phyloP scores from a whole-genome alignment of 2,888 invertebrate species.

The Platynereis dumerilii region DNA sequence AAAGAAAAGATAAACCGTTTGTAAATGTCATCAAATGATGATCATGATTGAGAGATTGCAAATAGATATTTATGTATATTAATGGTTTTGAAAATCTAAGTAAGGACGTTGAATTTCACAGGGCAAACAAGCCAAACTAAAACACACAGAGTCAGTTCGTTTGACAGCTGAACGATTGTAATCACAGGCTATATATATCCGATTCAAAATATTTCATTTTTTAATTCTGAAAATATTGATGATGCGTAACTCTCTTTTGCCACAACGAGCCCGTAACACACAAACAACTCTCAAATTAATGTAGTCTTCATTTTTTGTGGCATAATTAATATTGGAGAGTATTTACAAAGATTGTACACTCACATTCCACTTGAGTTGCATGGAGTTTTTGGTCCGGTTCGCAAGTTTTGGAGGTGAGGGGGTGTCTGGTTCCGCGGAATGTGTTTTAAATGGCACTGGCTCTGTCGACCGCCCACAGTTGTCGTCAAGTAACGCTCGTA shows the following conservation, averaged over 20 bases:
- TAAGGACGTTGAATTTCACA: too few relatives aligned
- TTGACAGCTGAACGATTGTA: background rate
- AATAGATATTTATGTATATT: too few relatives aligned
- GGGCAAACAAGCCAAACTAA: background rate
- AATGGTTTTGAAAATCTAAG: too few relatives aligned
- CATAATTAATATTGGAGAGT: too few relatives aligned
- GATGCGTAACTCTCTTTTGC: too few relatives aligned
- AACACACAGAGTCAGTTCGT: background rate
- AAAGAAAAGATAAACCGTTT: background rate
- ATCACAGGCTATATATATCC: background rate
- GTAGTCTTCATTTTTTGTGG: too few relatives aligned
- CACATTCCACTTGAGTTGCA: slow-evolving; percentile 64
- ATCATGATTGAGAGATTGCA: too few relatives aligned
- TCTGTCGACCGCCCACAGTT: slow-evolving; percentile 78
- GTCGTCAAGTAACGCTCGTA: slow-evolving; percentile 78
- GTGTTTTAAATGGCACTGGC: slow-evolving; percentile 81
- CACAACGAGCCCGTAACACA: too few relatives aligned
- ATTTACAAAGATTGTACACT: too few relatives aligned
- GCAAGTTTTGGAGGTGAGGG: slow-evolving; percentile 75
- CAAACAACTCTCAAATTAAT: too few relatives aligned
- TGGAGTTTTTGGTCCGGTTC: slow-evolving; percentile 74
- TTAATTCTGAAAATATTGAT: too few relatives aligned
- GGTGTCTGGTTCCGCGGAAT: slow-evolving; percentile 79
- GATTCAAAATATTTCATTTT: too few relatives aligned
- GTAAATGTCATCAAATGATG: background rate